Evolutionary conservation across 2,797 vertebrate species (phyloP).

Genomic region (Pristis pectinata): DNA sequence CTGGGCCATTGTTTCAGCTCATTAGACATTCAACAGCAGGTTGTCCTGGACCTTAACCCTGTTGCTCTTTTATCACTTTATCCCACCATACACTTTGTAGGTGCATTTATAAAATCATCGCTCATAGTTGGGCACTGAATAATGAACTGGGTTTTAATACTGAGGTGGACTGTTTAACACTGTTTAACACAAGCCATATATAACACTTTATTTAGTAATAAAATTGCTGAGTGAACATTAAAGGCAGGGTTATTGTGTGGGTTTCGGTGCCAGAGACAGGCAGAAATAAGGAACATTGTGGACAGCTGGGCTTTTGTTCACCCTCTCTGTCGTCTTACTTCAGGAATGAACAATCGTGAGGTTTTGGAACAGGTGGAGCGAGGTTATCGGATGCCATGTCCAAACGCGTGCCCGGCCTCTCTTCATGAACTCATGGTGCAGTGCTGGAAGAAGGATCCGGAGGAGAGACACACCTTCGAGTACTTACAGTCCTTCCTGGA

Average conservation of each 20-base stretch:
- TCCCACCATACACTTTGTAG: background rate
- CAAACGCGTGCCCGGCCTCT: conserved; percentile 71
- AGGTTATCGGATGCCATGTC: conserved; percentile 87
- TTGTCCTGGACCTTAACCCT: no score
- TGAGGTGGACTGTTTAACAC: background rate
- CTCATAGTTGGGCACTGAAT: background rate
- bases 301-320: no score
- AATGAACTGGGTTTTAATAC: background rate
- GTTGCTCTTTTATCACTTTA: background rate
- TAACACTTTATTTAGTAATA: background rate
- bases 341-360: conserved; percentile 96
- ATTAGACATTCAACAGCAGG: no score
- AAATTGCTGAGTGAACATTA: background rate
- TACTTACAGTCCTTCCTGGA: conserved; percentile 95
- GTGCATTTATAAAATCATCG: background rate
- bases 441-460: conserved; percentile 86
- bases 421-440: conserved; percentile 90
- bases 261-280: no score
- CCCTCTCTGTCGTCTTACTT: background rate
- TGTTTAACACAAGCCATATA: background rate
- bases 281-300: no score
- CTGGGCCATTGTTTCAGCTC: no score
- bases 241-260: no score
- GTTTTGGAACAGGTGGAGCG: conserved; percentile 92
- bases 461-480: conserved; percentile 93